phyloP scores from a whole-genome alignment of 2,888 invertebrate genomes.

The Oxyteleia sp. region DNA sequence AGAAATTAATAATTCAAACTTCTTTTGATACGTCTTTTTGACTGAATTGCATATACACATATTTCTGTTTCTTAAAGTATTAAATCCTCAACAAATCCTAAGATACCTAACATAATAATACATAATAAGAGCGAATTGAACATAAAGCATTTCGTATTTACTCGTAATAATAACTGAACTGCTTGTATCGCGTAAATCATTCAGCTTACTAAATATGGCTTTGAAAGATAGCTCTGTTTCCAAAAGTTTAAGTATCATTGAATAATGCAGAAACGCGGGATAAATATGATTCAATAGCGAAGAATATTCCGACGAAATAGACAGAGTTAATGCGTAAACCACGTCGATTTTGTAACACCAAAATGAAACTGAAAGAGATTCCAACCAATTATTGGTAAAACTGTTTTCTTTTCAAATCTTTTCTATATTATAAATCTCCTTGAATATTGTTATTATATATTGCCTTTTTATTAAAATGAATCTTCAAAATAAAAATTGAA shows the following conservation, averaged over 20 bases:
- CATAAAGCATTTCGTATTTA: neutral
- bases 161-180: neutral
- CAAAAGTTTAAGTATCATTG: slow-evolving; percentile 4
- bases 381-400: too few relatives aligned
- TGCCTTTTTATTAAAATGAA: too few relatives aligned
- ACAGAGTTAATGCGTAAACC: neutral
- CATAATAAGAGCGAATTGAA: slow-evolving; percentile 7
- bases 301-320: neutral
- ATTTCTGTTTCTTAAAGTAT: too few relatives aligned
- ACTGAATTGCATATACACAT: too few relatives aligned
- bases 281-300: slow-evolving; percentile 18
- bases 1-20: too few relatives aligned
- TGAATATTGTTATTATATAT: too few relatives aligned
- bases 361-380: too few relatives aligned
- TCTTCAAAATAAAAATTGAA: too few relatives aligned
- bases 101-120: slow-evolving; percentile 1
- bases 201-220: neutral
- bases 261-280: slow-evolving; percentile 1
- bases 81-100: slow-evolving; percentile 15
- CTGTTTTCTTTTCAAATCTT: too few relatives aligned
- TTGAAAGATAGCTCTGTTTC: slow-evolving; percentile 13
- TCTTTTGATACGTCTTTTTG: too few relatives aligned
- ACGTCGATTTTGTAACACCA: slow-evolving; percentile 44
- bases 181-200: neutral
- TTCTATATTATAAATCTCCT: too few relatives aligned